phyloP scores from a whole-genome alignment of 53 echinoderm and acorn worm species.

The Astropecten irregularis region DNA sequence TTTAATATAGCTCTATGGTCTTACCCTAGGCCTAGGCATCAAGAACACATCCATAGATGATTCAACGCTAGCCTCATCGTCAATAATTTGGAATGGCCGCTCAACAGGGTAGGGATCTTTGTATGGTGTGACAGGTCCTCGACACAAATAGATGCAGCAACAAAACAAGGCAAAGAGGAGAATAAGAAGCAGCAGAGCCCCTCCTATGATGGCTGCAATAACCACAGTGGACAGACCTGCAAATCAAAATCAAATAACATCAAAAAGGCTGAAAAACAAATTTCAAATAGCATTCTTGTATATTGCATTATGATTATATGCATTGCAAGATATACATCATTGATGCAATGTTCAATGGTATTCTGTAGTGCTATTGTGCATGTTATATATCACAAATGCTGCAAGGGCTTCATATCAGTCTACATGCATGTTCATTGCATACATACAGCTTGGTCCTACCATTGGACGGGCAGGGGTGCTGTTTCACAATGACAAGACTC shows the following conservation, averaged over 20 bases:
- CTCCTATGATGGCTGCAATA: constrained; percentile 21
- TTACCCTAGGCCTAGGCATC: constrained; percentile 26
- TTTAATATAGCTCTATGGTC: no score
- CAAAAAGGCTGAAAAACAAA: no score
- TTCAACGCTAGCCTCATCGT: constrained; percentile 28
- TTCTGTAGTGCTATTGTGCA: no score
- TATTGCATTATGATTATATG: no score
- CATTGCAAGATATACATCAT: not conserved
- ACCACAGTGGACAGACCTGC: not conserved
- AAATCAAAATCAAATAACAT: not conserved
- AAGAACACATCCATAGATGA: constrained; percentile 44
- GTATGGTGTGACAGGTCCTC: not conserved
- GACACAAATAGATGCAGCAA: constrained; percentile 21
- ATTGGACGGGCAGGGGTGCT: no score
- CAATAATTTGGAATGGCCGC: constrained; percentile 21
- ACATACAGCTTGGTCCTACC: no score
- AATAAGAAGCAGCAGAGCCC: not conserved
- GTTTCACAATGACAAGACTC: no score
- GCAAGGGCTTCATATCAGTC: no score
- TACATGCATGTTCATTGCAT: no score
- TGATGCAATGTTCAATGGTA: not conserved
- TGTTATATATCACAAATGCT: no score
- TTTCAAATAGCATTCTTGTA: no score
- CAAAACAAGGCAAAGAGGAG: constrained; percentile 7
- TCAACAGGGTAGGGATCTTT: constrained; percentile 12